Percentiles rank a stretch among this genome's conserved stretches.
These are phyloP conservation scores for Neofelis nebulosa DNA, from an alignment of 2,113 vertebrate genomes.

Conservation along the genomic window DNA sequence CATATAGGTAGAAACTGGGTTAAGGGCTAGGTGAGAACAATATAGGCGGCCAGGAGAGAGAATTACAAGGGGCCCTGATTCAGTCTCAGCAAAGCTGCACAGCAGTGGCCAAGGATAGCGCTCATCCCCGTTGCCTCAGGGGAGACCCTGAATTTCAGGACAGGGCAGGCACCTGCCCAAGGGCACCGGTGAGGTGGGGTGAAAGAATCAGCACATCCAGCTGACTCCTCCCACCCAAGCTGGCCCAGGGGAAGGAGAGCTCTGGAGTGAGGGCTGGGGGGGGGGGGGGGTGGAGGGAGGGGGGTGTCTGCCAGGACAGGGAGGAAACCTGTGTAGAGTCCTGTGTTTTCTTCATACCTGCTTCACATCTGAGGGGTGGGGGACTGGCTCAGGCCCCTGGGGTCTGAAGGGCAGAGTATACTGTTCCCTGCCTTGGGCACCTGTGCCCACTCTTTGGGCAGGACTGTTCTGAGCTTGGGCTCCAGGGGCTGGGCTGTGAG, in stretches of 20 bases:
- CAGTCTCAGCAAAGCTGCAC: background rate
- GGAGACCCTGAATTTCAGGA: background rate
- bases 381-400: background rate
- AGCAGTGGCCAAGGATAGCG: background rate
- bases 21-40: background rate
- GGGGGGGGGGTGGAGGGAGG: background rate
- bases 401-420: too few species aligned
- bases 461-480: background rate
- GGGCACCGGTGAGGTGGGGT: background rate
- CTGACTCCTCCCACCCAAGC: background rate
- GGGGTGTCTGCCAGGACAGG: background rate
- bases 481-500: background rate
- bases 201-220: background rate
- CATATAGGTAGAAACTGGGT: background rate
- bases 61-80: background rate
- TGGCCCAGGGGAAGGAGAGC: too few species aligned
- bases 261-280: background rate
- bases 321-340: too few species aligned
- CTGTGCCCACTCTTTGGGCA: background rate
- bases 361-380: background rate
- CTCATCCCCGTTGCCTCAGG: rapidly evolving
- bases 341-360: background rate
- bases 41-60: background rate
- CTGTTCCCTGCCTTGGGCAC: background rate
- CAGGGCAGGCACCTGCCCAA: background rate